Evolutionary conservation across 2,797 vertebrate genomes (phyloP), one percentile per base, ranked within the genome.

Genomic region (Propithecus deckenii): DNA sequence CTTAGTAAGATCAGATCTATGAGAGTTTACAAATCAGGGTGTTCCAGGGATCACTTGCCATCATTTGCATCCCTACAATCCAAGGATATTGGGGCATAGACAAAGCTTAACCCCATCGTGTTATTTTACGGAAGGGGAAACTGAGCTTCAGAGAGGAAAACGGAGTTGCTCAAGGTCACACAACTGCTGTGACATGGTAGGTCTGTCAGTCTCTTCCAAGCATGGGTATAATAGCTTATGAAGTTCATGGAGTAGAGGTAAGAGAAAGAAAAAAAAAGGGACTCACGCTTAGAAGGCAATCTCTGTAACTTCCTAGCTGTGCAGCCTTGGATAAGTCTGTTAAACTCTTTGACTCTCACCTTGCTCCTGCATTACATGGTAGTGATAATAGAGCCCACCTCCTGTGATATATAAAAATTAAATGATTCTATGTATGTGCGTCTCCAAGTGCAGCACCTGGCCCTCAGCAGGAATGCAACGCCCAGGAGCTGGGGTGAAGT

Each of bases 81-180:
- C 78, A 89, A 80, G 71, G 25, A n/a, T 69, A 71, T n/a, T 76
- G n/a, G 35, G 52, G 4, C 10, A 46, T 43, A 17, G 46, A 30
- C 4, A 57, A 72, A 91, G 4, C 17, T 87, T 81, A 89, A 61
- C 46, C 10, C 22, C 30, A 23, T 41, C 43, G 14, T 65, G 28
- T 80, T 76, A 94, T 91, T 94, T 96, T 91, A 85, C 0, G 84
- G 41, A 78, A 87, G 35, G 18, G 13, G 28, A 85, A 52, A 91
- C 25, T 71, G 46, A 86, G 28, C 67, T 67, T 61, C 32, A 84
- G 46, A 65, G 46, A 93, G 7, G 9, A 79, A 63, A 14, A 57
- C n/a, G 25, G 2, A 15, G 38, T 38, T 57, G 17, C 15, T 80
- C 30, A 69, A 87, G 46, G 32, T 67, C 41, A 76, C n/a, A 52